phyloP scores from a whole-genome alignment of 2,888 invertebrate genomes.

The Drosophila incognita region DNA sequence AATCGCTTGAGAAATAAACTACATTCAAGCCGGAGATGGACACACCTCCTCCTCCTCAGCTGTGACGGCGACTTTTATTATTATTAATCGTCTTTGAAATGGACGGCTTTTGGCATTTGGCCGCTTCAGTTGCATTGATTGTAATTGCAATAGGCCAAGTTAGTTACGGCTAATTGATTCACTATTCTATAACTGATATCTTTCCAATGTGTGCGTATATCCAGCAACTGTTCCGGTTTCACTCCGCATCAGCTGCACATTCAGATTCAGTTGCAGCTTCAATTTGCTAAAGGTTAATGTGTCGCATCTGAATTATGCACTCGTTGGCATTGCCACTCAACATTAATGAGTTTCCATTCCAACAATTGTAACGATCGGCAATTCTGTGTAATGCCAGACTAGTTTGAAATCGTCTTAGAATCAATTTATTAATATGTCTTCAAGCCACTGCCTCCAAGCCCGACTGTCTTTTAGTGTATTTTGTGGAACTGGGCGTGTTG shows the following conservation, averaged over 20 bases:
- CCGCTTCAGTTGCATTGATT: slow-evolving; percentile 34
- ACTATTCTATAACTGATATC: slow-evolving; percentile 4
- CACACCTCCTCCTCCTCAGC: slow-evolving; percentile 55
- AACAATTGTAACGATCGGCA: slow-evolving; percentile 14
- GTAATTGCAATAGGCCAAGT: slow-evolving; percentile 50
- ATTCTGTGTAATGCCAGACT: slow-evolving; percentile 19
- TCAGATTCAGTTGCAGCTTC: slow-evolving; percentile 5
- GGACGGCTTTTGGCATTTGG: slow-evolving; percentile 51
- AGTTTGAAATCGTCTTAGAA: slow-evolving; percentile 37
- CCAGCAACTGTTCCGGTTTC: slow-evolving; percentile 54
- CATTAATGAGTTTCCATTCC: slow-evolving; percentile 65
- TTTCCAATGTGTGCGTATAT: slow-evolving; percentile 53
- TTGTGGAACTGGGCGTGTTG: slow-evolving; percentile 62
- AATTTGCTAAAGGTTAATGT: slow-evolving; percentile 69
- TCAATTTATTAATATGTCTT: slow-evolving; percentile 50
- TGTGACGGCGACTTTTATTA: slow-evolving; percentile 7
- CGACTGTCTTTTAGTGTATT: slow-evolving; percentile 8
- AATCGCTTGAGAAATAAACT: slow-evolving; percentile 34
- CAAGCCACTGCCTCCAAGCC: slow-evolving; percentile 1
- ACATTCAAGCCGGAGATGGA: slow-evolving; percentile 32
- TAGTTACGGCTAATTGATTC: slow-evolving; percentile 63
- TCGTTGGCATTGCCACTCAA: slow-evolving; percentile 63
- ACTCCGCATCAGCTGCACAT: slow-evolving; percentile 9
- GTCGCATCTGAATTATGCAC: slow-evolving; percentile 71
- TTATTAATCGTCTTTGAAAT: slow-evolving; percentile 49